Evolutionary conservation across 2,113 vertebrate species (phyloP), one percentile per base, ranked within the genome.

Genomic region (Prunella fulvescens): DNA sequence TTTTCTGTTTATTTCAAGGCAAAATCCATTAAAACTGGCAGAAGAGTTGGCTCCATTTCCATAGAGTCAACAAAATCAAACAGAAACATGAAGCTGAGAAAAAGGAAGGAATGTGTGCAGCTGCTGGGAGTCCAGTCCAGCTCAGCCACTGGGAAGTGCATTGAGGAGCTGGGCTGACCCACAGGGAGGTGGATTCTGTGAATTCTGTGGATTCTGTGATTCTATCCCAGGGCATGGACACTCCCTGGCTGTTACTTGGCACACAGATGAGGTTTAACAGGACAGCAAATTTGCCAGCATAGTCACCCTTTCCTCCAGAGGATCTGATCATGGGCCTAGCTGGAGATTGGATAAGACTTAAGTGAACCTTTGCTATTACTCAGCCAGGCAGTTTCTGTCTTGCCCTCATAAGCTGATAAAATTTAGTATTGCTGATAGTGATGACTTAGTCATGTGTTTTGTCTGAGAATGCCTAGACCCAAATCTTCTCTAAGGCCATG

Each of bases 1-100:
- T 88, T 95, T 88, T 74, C 72, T 74, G 24, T 88, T 92, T 91
- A 95, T 90, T 94, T 90, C 60, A 65, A 70, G 40, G 67, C 16
- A 1, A 90, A 90, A 94, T 66, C 80, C 64, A 67, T 86, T 86
- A 90, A 74, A 94, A 78, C 74, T 77, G 90, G 85, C 74, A 92
- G 81, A 88, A 74, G 56, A 83, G 18, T 42, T 97, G 92, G 69
- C 88, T 88, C 8, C 9, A 9, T 88, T 86, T 95, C 76, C 25
- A 60, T 2, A 57, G 60, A 92, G 35, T 69, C 65, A 72, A 89
- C 61, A 84, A 83, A 96, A 95, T 60, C 16, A 88, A 86, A 45
- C 8, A 83, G 82, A 92, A 93, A 71, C 62, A 67, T 45, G 86
- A 94, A 78, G 79, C 67, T 77, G 53, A 65, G 72, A 12, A 60